Conservation (phyloP, 2,888 invertebrate species). For the Microctonus aethiopoides region DNA sequence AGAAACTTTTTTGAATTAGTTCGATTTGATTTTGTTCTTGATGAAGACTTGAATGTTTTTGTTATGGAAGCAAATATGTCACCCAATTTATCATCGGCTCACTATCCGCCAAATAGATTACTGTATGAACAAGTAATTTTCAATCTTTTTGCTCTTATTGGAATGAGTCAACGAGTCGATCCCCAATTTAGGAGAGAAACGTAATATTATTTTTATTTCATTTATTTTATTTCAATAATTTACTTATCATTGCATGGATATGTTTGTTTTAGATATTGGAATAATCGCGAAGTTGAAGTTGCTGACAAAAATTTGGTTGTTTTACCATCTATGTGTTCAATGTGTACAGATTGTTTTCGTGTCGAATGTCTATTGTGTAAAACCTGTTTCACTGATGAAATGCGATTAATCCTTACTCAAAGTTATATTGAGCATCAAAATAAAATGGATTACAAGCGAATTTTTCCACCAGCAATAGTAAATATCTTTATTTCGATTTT, state of each 20-base stretch:
- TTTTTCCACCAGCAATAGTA: conserved; percentile 82
- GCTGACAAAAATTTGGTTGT: conserved; percentile 85
- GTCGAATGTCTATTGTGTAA: conserved; percentile 82
- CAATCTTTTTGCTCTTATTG: conserved; percentile 83
- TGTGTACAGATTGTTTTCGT: conserved; percentile 73
- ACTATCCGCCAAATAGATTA: conserved; percentile 88
- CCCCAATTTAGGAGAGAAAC: conserved; percentile 64
- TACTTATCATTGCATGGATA: background rate
- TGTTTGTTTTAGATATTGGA: conserved; percentile 46
- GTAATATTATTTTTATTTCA: conserved; percentile 58
- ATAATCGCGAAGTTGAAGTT: conserved; percentile 75
- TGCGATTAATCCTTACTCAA: conserved; percentile 72
- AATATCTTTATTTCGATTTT: conserved; percentile 36
- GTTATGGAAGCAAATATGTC: conserved; percentile 99
- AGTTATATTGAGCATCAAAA: conserved; percentile 86
- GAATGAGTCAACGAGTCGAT: conserved; percentile 72
- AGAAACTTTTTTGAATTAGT: conserved; percentile 93
- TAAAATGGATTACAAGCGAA: conserved; percentile 81
- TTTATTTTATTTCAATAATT: background rate
- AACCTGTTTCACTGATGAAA: conserved; percentile 76
- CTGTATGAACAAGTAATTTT: conserved; percentile 94
- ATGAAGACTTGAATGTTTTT: conserved; percentile 86
- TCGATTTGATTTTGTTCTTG: conserved; percentile 92
- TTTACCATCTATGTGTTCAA: conserved; percentile 76
- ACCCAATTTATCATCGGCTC: conserved; percentile 93